Percentiles rank a stretch among this genome's conserved stretches.
Conservation (phyloP, 2,888 invertebrate species). For the Oxystoma pomonae region DNA sequence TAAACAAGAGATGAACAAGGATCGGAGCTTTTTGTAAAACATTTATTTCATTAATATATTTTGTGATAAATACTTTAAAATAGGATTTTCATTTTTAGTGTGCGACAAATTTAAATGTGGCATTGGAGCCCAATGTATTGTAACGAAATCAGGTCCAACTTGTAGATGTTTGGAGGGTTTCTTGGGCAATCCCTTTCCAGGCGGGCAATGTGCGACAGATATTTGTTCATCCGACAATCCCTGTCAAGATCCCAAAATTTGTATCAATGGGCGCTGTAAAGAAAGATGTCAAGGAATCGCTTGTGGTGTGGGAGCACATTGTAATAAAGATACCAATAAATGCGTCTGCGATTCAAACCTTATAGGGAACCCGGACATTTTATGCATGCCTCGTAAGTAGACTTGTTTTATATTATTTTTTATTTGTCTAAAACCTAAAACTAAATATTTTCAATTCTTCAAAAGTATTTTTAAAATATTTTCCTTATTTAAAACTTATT, state of each 20-base stretch:
- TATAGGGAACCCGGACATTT: constrained; percentile 81
- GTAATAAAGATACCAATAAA: constrained; percentile 74
- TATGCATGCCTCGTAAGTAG: constrained; percentile 90
- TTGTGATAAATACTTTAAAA: constrained; percentile 5
- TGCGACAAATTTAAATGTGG: constrained; percentile 77
- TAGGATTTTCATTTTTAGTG: constrained; percentile 50
- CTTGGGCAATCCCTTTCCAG: constrained; percentile 88
- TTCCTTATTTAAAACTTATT: no score
- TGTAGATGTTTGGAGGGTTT: constrained; percentile 85
- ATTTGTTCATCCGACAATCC: constrained; percentile 74
- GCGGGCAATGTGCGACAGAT: constrained; percentile 78
- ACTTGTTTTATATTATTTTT: not conserved
- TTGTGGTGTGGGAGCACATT: constrained; percentile 85
- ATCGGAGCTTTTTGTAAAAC: no score
- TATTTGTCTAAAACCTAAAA: no score
- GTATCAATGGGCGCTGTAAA: constrained; percentile 84
- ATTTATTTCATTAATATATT: constrained; percentile 10
- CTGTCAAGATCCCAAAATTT: constrained; percentile 74
- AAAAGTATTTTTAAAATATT: no score
- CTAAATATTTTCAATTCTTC: no score
- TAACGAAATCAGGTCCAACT: constrained; percentile 78
- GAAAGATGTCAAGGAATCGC: constrained; percentile 82
- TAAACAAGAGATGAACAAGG: no score
- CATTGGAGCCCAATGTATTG: constrained; percentile 78
- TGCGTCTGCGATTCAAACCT: constrained; percentile 86